Base-by-base conservation (phyloP, 2,888 invertebrate genomes). In the Fissipunctia ypsillon region DNA sequence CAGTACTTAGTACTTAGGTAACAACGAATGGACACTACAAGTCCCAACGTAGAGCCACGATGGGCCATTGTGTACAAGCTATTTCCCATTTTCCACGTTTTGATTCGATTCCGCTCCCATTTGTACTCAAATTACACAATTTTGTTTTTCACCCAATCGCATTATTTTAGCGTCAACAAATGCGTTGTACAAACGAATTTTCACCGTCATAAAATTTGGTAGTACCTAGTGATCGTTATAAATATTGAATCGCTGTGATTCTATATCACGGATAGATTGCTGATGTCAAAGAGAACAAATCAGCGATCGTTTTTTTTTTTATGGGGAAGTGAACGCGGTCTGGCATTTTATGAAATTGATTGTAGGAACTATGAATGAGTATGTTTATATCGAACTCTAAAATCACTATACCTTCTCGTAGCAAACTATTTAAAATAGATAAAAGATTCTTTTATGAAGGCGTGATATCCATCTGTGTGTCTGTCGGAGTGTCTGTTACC, bases 131-230 rank as follows among this genome's bases (percentile, higher is more conserved):
- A 60, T 48, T 45, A 61, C 61, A 54, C 57, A 60, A 60, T 68
- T 76, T 81, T 25, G 50, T 52, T 81, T 75, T 65, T 38, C 54
- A 14, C 38, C 12, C 69, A 50, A 56, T 76, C 25, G 43, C 65
- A 78, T 78, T 81, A 76, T 81, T 81, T 80, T 63, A 52, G 22
- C 63, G 68, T 50, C 60, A 76, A 81, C 56, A 81, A 69, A 81
- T 57, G n/a, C 25, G 52, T 57, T 69, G 35, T 66, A 41, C 38
- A 80, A 84, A 84, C 83, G 77, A 86, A 84, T 86, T 87, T 88
- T 84, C 78, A 54, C 76, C 56, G 78, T 83, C 84, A 83, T 81
- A 82, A 87, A 85, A 85, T 88, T 80, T 80, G 84, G 75, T 86
- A 86, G 84, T 84, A n/a, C n/a, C n/a, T n/a, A 81, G 74, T 64